Percentiles rank a stretch among this genome's conserved stretches.
Conservation (phyloP, 2,113 vertebrate genomes). For the Aepyceros melampus region DNA sequence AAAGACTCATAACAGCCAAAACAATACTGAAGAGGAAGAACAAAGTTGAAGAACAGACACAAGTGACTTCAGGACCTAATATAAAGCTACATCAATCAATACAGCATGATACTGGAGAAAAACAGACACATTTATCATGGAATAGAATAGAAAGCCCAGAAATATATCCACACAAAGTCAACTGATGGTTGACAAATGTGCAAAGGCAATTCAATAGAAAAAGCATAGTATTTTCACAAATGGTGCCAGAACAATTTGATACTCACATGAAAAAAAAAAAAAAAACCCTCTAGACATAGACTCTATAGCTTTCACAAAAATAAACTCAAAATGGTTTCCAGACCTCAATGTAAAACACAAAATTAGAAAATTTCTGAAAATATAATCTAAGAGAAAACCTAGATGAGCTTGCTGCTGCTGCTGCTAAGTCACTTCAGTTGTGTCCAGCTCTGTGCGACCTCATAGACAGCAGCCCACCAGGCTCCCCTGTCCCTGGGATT, state of each 20-base stretch:
- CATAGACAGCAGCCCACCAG: no score
- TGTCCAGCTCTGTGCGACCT: fast-evolving
- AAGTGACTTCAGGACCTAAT: not conserved
- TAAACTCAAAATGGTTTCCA: not conserved
- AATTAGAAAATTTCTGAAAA: not conserved
- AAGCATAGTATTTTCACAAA: not conserved
- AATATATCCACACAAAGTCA: not conserved
- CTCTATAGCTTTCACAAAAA: not conserved
- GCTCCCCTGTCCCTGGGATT: no score
- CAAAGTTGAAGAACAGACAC: not conserved
- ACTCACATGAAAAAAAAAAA: not conserved
- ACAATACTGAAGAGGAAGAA: not conserved
- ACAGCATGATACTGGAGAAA: not conserved
- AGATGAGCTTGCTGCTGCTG: not conserved
- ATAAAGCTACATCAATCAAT: not conserved
- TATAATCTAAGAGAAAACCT: not conserved
- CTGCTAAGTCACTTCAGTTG: no score
- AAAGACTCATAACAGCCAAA: not conserved
- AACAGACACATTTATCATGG: not conserved
- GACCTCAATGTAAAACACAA: not conserved
- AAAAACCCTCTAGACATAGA: not conserved
- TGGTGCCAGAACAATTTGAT: not conserved
- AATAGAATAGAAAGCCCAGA: not conserved
- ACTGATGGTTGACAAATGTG: not conserved
- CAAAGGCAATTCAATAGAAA: not conserved